Evolutionary conservation across 1,140 invertebrate genomes (phyloP).

Genomic region (Drosophila biarmipes): DNA sequence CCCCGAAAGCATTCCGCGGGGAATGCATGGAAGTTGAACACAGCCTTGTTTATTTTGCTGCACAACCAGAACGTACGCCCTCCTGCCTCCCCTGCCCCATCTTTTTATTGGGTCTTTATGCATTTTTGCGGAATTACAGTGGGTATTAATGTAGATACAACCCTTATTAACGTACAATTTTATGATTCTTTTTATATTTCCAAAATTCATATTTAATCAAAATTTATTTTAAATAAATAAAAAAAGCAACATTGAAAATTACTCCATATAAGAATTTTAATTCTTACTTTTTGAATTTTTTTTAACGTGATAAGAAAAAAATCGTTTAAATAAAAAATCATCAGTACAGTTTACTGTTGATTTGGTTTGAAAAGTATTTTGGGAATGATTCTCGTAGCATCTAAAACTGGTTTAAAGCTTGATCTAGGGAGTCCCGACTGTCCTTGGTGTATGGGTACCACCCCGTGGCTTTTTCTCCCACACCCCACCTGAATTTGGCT

Average conservation of each 20-base stretch:
- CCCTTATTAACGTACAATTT: not conserved
- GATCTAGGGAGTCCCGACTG: conserved; percentile 1
- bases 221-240: not conserved
- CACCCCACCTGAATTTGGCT: conserved; percentile 25
- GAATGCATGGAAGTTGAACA: conserved; percentile 68
- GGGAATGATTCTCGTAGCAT: not conserved
- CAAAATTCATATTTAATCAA: not conserved
- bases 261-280: no score
- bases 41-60: conserved; percentile 51
- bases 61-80: conserved; percentile 37
- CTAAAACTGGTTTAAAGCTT: not conserved
- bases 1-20: conserved; percentile 56
- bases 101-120: conserved; percentile 21
- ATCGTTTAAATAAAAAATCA: no score
- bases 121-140: conserved; percentile 36
- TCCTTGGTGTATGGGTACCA: not conserved
- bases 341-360: not conserved
- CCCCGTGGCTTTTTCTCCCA: conserved; percentile 18
- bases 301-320: no score
- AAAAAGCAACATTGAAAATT: no score
- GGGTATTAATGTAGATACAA: not conserved
- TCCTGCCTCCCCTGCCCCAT: conserved; percentile 3
- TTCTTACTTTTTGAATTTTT: no score
- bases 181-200: no score
- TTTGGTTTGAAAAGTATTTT: no score